Conservation (phyloP, 2,888 invertebrate genomes). For the Agonum fuliginosum region DNA sequence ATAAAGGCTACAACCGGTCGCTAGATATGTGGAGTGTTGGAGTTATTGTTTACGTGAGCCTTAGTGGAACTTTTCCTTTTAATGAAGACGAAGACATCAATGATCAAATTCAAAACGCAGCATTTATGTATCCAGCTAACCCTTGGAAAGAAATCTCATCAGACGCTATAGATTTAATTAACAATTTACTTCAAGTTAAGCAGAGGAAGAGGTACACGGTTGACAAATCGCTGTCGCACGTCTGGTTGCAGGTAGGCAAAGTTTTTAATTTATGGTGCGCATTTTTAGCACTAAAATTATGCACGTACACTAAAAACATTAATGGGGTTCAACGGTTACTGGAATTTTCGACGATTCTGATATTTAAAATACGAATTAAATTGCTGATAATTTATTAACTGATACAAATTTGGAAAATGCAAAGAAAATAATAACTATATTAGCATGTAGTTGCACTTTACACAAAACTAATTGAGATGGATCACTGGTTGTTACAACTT, state of each 20-base stretch:
- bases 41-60: slow-evolving; percentile 98
- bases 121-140: slow-evolving; percentile 99
- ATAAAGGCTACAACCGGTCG: slow-evolving; percentile 99
- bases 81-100: slow-evolving; percentile 99
- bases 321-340: too few species aligned
- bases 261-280: not conserved
- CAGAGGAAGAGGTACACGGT: slow-evolving; percentile 96
- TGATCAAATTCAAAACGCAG: slow-evolving; percentile 99
- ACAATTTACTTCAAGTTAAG: slow-evolving; percentile 97
- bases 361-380: too few species aligned
- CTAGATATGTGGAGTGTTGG: slow-evolving; percentile 99
- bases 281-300: too few species aligned
- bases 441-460: too few species aligned
- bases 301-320: not conserved
- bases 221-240: slow-evolving; percentile 95
- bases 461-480: too few species aligned
- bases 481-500: too few species aligned
- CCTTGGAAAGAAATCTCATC: slow-evolving; percentile 98
- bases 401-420: too few species aligned
- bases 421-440: too few species aligned
- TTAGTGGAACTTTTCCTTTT: slow-evolving; percentile 99
- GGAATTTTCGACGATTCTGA: too few species aligned
- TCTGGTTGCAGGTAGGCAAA: slow-evolving; percentile 91
- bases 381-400: too few species aligned
- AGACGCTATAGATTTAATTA: slow-evolving; percentile 97